Percentiles rank a stretch among this genome's conserved stretches.
Evolutionary conservation across 2,797 vertebrate species (phyloP).

Genomic region (Dicrostonyx torquatus): DNA sequence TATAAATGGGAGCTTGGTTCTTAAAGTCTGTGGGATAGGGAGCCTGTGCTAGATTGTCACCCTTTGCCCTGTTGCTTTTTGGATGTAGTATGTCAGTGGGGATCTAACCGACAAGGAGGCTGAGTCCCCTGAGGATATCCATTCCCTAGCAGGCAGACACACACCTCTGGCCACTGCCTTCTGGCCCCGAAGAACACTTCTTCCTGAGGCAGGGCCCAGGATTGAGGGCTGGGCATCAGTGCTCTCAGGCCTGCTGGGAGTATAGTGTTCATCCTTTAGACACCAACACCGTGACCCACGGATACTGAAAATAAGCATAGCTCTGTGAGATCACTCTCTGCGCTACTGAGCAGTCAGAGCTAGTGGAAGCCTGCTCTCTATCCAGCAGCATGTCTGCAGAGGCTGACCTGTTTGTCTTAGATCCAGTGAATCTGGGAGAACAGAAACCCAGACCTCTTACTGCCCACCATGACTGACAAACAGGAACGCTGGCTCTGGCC

Average conservation of each 20-base stretch:
- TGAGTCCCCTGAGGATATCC: not conserved
- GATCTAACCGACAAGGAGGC: not conserved
- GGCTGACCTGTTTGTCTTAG: not conserved
- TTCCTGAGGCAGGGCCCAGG: not conserved
- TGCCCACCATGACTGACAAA: fast-evolving
- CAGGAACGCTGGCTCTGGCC: not conserved
- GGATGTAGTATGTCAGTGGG: not conserved
- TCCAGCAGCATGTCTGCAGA: not conserved
- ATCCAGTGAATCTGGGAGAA: not conserved
- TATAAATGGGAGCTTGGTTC: not conserved
- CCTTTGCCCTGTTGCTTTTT: not conserved
- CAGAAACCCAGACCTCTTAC: not conserved
- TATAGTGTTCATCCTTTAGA: not conserved
- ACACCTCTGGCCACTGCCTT: not conserved
- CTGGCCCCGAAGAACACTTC: not conserved
- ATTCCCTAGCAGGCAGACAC: not conserved
- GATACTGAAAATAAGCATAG: not conserved
- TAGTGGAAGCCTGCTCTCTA: not conserved
- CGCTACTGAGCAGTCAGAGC: not conserved
- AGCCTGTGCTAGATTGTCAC: not conserved
- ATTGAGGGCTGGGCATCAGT: not conserved
- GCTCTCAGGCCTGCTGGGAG: not conserved
- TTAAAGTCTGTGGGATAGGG: not conserved
- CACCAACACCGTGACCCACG: not conserved
- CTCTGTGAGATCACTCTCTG: not conserved